Percentiles rank a stretch among this genome's conserved stretches.
Conservation (phyloP, 2,113 vertebrate species). For the Lophotis ruficrista region DNA sequence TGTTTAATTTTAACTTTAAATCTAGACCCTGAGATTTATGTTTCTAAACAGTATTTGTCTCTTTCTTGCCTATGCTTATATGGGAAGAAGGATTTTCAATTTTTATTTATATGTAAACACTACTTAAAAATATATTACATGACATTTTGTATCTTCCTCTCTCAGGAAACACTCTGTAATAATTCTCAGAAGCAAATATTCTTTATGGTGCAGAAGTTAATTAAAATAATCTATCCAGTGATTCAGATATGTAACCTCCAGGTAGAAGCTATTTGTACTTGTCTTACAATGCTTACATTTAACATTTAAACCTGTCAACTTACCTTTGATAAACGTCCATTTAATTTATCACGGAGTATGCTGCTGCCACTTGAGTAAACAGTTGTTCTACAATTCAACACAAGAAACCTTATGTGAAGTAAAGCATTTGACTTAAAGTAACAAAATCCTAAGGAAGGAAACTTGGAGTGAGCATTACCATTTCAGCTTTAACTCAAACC, state of each 20-base stretch:
- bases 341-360: constrained; percentile 30
- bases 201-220: constrained; percentile 37
- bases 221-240: constrained; percentile 32
- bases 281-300: constrained; percentile 4
- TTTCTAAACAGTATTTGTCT: background rate
- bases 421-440: background rate
- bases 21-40: background rate
- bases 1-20: background rate
- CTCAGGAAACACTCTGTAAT: constrained; percentile 27
- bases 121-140: background rate
- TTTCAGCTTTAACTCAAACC: background rate
- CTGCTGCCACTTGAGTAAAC: constrained; percentile 42
- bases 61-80: background rate
- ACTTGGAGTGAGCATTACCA: background rate
- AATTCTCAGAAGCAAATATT: constrained; percentile 22
- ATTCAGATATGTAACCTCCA: constrained; percentile 13
- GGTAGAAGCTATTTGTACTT: constrained; percentile 56
- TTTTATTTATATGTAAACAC: background rate
- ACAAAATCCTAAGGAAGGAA: background rate
- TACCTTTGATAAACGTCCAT: constrained; percentile 17
- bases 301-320: constrained; percentile 24
- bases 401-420: background rate
- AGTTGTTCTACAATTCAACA: background rate
- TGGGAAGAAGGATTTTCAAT: background rate
- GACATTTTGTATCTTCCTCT: constrained; percentile 11